A percentile compares a stretch with the other conserved stretches of the same genome.
Conservation (phyloP, 2,888 invertebrate species). For the Strigamia maritima region DNA sequence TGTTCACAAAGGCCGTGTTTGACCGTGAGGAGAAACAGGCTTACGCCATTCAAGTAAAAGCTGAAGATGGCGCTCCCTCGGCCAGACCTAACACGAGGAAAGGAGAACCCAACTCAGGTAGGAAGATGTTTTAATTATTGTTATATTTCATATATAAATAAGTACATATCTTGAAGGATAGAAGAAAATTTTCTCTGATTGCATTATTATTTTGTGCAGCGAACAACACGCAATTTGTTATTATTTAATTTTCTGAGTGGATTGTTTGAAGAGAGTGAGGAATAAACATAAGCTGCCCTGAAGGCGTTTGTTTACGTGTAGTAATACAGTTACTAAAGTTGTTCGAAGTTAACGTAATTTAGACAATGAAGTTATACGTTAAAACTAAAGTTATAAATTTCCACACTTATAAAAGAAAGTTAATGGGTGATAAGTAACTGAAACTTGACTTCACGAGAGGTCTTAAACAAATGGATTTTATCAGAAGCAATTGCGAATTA, state of each 20-base stretch:
- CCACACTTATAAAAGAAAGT: too few relatives aligned
- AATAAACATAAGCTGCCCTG: neutral
- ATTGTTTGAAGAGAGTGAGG: neutral
- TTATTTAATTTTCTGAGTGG: neutral
- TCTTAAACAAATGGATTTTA: too few relatives aligned
- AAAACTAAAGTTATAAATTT: too few relatives aligned
- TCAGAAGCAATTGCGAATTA: too few relatives aligned
- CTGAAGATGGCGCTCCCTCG: constrained; percentile 93
- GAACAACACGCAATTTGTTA: neutral
- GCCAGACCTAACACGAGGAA: constrained; percentile 84
- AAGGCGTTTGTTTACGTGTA: neutral
- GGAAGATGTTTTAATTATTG: constrained; percentile 35
- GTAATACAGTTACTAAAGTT: neutral
- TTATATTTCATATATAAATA: neutral
- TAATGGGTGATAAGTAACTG: too few relatives aligned
- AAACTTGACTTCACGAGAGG: too few relatives aligned
- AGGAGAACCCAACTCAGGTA: constrained; percentile 93
- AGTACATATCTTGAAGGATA: neutral
- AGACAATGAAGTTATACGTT: too few relatives aligned
- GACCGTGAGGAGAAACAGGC: constrained; percentile 93
- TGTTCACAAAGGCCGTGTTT: constrained; percentile 91
- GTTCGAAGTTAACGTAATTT: too few relatives aligned
- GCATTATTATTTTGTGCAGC: neutral
- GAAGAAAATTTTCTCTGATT: neutral
- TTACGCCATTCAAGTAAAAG: constrained; percentile 95